These are phyloP conservation scores for Colistium nudipinnis DNA, from an alignment of 2,113 vertebrate genomes.

Conservation along the genomic window DNA sequence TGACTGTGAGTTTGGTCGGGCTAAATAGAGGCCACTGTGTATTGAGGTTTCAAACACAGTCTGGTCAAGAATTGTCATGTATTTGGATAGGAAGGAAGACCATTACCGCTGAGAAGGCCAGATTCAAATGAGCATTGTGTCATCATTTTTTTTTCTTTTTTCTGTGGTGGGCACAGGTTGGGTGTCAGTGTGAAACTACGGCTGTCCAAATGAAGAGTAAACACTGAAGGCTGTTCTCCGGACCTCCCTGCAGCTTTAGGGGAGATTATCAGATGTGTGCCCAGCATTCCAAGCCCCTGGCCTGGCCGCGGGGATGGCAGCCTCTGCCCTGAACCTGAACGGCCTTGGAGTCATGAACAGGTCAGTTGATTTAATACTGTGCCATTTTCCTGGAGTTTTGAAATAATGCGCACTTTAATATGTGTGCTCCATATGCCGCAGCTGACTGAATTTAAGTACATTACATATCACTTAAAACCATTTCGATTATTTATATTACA, in stretches of 20 bases:
- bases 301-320: slow-evolving; percentile 76
- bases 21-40: slow-evolving; percentile 1
- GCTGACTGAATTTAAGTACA: slow-evolving; percentile 11
- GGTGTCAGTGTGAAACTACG: not conserved
- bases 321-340: slow-evolving; percentile 74
- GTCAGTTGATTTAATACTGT: slow-evolving; percentile 39
- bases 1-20: not conserved
- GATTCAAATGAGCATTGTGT: slow-evolving; percentile 33
- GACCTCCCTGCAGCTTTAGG: slow-evolving; percentile 51
- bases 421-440: not conserved
- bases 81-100: not conserved
- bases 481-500: not conserved
- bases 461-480: not conserved
- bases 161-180: not conserved
- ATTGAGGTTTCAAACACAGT: not conserved
- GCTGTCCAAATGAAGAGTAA: slow-evolving; percentile 36
- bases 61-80: no score
- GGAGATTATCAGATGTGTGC: slow-evolving; percentile 70
- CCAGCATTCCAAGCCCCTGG: slow-evolving; percentile 68
- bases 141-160: slow-evolving; percentile 10
- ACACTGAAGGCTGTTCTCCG: slow-evolving; percentile 36
- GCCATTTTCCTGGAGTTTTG: no score
- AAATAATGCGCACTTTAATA: slow-evolving; percentile 12
- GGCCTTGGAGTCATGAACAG: slow-evolving; percentile 74
- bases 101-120: not conserved